Base-by-base conservation (phyloP, 1,140 invertebrate species). In the Plectrocnemia conspersa region DNA sequence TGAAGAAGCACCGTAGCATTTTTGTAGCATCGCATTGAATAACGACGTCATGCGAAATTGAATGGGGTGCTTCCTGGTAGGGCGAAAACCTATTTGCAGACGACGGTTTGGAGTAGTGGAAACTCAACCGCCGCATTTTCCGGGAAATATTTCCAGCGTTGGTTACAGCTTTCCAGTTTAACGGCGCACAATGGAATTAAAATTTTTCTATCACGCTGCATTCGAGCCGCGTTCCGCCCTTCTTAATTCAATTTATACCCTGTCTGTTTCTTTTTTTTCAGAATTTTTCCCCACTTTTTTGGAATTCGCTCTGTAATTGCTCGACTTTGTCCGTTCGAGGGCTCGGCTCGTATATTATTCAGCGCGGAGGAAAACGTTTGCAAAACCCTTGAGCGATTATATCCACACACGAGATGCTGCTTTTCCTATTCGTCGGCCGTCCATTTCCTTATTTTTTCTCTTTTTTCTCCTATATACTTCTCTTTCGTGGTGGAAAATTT, bases 71-170 rank as follows among this genome's bases (percentile, higher is more conserved):
- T 38, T 38, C 35, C 35, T 38, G 10, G 10, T 6, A 38, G 10
- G 35, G 35, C 7, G 35, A 38, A 38, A 38, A 38, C 35, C 35
- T 38, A 38, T 38, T 38, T 38, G 18, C 35, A 38, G 35, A 38
- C 18, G 18, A 15, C 35, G n/a, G n/a, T n/a, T n/a, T n/a, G n/a
- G n/a, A n/a, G n/a, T n/a, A 10, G 15, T 6, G 35, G 35, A 38
- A 38, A 38, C 18, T 38, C 35, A 13, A 5, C 35, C 6, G n/a
- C 27, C 27, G 27, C 27, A 29, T 29, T 29, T 29, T n/a, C 6
- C 27, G 15, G 35, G 18, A 38, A 38, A 38, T 38, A 38, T 38
- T 38, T 7, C 35, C 13, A 5, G 35, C 18, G 35, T 38, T 38
- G 35, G 35, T 38, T 38, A 38, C 35, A 38, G 35, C 35, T 38